Percentiles rank a stretch among this genome's conserved stretches.
Evolutionary conservation across 2,797 vertebrate species (phyloP).

Genomic region (Ctenopoma multispine): DNA sequence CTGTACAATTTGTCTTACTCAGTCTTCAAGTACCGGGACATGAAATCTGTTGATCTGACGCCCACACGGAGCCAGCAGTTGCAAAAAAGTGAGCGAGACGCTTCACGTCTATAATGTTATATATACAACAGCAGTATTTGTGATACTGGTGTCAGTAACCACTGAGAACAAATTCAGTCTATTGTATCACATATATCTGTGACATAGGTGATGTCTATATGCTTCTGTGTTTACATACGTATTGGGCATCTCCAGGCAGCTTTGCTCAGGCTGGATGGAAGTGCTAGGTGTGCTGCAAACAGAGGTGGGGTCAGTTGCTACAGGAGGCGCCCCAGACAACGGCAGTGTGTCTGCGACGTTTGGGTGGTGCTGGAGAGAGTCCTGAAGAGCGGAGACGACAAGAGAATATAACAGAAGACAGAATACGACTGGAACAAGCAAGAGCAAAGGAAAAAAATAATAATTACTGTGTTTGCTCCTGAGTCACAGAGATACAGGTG

Average conservation of each 20-base stretch:
- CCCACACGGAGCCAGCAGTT: background rate
- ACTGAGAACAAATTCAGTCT: too few relatives aligned
- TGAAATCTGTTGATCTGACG: background rate
- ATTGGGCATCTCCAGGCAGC: conserved; percentile 55
- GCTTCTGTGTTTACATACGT: conserved; percentile 33
- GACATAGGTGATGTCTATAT: background rate
- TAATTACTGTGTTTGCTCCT: conserved; percentile 26
- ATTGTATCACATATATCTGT: too few relatives aligned
- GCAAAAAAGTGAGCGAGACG: too few relatives aligned
- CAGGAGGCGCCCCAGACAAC: conserved; percentile 54
- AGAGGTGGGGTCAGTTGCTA: conserved; percentile 69
- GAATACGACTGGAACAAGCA: background rate
- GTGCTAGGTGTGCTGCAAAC: conserved; percentile 33
- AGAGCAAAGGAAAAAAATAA: background rate
- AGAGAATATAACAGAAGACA: conserved; percentile 2
- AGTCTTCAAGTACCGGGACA: background rate
- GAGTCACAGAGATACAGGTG: background rate
- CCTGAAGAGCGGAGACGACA: conserved; percentile 15
- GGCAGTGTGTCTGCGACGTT: conserved; percentile 78
- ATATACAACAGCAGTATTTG: too few relatives aligned
- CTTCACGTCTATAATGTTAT: background rate
- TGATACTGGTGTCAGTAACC: too few relatives aligned
- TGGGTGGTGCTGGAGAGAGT: conserved; percentile 76
- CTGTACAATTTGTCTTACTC: background rate
- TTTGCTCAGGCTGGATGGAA: conserved; percentile 61